Evolutionary conservation across 2,113 vertebrate species (phyloP).

Genomic region (Sinocyclocheilus maitianheensis): DNA sequence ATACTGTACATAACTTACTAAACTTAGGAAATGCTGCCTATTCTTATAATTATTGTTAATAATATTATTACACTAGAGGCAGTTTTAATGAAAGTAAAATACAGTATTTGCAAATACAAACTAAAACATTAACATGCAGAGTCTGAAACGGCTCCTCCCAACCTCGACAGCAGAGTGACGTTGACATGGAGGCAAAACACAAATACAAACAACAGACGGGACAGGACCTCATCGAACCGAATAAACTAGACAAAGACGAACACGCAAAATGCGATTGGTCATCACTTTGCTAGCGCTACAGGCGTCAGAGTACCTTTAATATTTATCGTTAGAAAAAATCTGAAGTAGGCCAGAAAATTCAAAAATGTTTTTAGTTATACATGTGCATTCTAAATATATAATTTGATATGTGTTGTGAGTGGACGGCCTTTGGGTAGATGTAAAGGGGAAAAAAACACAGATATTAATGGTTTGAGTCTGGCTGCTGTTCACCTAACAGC

Average conservation of each 20-base stretch:
- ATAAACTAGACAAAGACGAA: neutral
- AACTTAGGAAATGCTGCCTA: conserved; percentile 89
- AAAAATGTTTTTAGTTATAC: neutral
- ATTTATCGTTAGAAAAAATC: neutral
- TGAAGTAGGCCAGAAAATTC: conserved; percentile 11
- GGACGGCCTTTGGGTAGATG: neutral
- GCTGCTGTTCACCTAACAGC: conserved; percentile 13
- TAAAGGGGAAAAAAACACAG: no score
- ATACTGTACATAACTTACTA: conserved; percentile 99
- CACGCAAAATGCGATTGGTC: conserved; percentile 15
- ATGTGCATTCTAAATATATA: neutral
- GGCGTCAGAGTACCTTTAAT: conserved; percentile 18
- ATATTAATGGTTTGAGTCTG: conserved; percentile 20
- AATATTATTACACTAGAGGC: conserved; percentile 96
- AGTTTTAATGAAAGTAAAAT: conserved; percentile 89
- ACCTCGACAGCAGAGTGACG: conserved; percentile 72
- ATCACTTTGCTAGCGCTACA: conserved; percentile 19
- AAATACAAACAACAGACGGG: conserved; percentile 10
- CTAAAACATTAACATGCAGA: conserved; percentile 85
- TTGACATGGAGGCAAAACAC: conserved; percentile 63
- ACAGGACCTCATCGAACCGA: conserved; percentile 7
- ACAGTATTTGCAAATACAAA: conserved; percentile 89
- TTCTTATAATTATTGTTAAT: conserved; percentile 92
- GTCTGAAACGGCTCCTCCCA: conserved; percentile 79
- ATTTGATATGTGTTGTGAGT: neutral